A percentile compares a stretch with the other conserved stretches of the same genome.
Conservation (phyloP, 2,113 vertebrate species). For the Carettochelys insculpta region DNA sequence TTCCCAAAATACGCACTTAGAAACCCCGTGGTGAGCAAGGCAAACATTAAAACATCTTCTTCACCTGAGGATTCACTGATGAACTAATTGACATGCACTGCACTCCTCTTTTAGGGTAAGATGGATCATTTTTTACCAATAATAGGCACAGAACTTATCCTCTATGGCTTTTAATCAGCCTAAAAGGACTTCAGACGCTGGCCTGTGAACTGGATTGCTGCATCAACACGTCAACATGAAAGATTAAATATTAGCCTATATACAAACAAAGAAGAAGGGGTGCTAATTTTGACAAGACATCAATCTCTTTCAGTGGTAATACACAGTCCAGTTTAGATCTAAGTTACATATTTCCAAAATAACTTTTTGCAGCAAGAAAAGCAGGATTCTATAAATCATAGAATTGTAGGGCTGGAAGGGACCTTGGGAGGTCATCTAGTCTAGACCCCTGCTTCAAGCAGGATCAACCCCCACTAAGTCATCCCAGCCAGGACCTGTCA, state of each 20-base stretch:
- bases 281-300: not conserved
- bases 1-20: not conserved
- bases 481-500: too few species aligned
- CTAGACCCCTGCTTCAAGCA: too few species aligned
- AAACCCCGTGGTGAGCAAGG: not conserved
- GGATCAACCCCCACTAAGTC: too few species aligned
- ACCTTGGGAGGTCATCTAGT: too few species aligned
- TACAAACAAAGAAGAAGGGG: not conserved
- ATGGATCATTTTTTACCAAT: not conserved
- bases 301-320: not conserved
- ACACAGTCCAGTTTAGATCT: not conserved
- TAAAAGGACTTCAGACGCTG: not conserved
- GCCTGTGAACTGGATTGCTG: not conserved
- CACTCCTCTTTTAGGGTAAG: not conserved
- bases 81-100: not conserved
- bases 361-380: not conserved
- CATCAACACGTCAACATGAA: not conserved
- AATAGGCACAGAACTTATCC: not conserved
- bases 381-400: not conserved
- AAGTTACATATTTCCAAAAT: rapidly evolving
- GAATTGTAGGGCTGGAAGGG: too few species aligned
- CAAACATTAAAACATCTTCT: not conserved
- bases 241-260: not conserved
- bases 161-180: not conserved
- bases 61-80: not conserved